These are phyloP conservation scores for Exocentrus adspersus DNA, from an alignment of 2,888 invertebrate species.

Conservation along the genomic window DNA sequence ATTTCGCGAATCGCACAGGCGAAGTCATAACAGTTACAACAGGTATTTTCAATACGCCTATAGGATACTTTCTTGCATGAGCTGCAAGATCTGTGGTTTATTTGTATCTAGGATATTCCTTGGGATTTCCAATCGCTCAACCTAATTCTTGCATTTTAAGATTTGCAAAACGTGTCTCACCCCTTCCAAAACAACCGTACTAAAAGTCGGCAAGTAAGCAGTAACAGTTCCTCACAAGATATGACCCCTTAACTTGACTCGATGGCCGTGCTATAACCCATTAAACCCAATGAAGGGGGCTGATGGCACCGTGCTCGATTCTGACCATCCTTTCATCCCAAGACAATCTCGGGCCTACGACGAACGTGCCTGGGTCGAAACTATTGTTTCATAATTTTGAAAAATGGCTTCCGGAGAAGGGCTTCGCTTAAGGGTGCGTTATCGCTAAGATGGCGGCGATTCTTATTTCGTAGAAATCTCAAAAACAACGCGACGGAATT, in stretches of 20 bases:
- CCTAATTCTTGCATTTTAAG: not conserved
- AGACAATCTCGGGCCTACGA: constrained; percentile 35
- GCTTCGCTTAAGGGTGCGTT: no score
- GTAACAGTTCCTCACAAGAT: constrained; percentile 56
- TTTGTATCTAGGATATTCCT: no score
- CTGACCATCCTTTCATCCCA: constrained; percentile 15
- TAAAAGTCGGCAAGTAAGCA: constrained; percentile 21
- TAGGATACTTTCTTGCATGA: no score
- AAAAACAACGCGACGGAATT: no score
- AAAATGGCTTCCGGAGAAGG: constrained; percentile 52
- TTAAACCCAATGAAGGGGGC: constrained; percentile 56
- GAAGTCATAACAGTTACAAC: no score
- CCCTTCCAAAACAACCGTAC: not conserved
- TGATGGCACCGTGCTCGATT: constrained; percentile 33
- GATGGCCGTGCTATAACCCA: constrained; percentile 56
- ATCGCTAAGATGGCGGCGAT: no score
- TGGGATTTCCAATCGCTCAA: not conserved
- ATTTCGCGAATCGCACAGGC: no score
- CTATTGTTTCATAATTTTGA: constrained; percentile 57
- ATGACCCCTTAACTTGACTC: constrained; percentile 58
- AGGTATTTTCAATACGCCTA: no score
- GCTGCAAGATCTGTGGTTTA: no score
- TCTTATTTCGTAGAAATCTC: no score
- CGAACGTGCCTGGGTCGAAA: constrained; percentile 57
- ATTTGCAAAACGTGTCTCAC: not conserved